Conservation (phyloP, 2,888 invertebrate species). For the Choreutis nemorana region DNA sequence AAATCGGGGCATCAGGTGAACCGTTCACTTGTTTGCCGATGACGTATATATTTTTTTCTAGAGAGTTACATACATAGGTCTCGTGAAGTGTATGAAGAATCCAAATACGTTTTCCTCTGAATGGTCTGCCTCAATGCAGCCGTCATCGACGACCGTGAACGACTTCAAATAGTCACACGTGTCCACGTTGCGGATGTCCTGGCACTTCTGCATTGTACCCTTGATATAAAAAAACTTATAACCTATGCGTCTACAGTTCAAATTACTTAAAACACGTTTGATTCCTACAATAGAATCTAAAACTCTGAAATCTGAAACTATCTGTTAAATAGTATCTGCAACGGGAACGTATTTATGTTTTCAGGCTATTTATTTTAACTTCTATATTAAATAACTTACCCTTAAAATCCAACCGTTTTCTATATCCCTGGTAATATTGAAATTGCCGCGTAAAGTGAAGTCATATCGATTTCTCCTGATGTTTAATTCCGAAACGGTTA, state of each 20-base stretch:
- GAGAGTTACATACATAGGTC: no score
- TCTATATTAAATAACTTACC: no score
- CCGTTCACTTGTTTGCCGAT: no score
- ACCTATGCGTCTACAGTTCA: background rate
- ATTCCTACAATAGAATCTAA: background rate
- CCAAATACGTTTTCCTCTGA: no score
- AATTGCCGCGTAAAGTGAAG: conserved; percentile 21
- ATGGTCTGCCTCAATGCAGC: conserved; percentile 20
- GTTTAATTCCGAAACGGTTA: conserved; percentile 24
- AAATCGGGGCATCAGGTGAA: no score
- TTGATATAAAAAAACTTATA: conserved; percentile 10
- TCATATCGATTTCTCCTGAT: conserved; percentile 22
- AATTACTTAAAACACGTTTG: background rate
- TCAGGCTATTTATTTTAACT: no score
- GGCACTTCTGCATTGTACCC: conserved; percentile 39
- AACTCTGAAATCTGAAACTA: no score
- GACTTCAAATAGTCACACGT: conserved; percentile 34
- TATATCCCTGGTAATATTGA: conserved; percentile 27
- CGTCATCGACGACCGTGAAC: conserved; percentile 20
- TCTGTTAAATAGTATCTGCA: no score
- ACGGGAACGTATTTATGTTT: no score
- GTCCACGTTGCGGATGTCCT: conserved; percentile 38
- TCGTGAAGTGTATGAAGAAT: conserved; percentile 27
- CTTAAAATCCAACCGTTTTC: conserved; percentile 30
- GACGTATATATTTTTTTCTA: no score